A percentile compares a stretch with the other conserved stretches of the same genome.
These are phyloP conservation scores for Calypte anna DNA, from an alignment of 2,113 vertebrate species.

Conservation along the genomic window DNA sequence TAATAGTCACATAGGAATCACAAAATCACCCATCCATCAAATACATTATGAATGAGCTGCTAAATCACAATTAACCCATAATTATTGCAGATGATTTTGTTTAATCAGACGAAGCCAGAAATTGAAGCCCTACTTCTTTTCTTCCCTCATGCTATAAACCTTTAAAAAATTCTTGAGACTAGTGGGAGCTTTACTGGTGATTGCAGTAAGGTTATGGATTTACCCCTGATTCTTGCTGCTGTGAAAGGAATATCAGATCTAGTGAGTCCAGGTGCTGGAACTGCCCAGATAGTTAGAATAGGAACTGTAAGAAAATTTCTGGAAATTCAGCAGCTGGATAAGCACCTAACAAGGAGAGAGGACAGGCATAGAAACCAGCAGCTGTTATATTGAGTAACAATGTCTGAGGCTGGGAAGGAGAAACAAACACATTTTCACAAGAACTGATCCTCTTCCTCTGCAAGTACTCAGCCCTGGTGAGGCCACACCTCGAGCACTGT, in stretches of 20 bases:
- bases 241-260: neutral
- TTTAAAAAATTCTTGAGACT: neutral
- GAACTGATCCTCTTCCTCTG: neutral
- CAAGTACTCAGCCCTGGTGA: too few species aligned
- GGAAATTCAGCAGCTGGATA: neutral
- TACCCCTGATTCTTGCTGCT: neutral
- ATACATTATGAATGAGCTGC: neutral
- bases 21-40: neutral
- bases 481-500: too few species aligned
- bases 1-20: neutral
- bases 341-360: neutral
- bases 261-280: neutral
- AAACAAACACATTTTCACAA: neutral
- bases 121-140: neutral
- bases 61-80: neutral
- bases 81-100: neutral
- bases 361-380: neutral
- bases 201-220: neutral
- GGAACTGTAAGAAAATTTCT: neutral
- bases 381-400: neutral
- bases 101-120: neutral
- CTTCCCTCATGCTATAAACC: neutral
- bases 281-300: neutral
- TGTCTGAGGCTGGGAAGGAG: neutral
- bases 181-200: neutral